Percentiles rank a stretch among this genome's conserved stretches.
Conservation (phyloP, 2,888 invertebrate species). For the Harmothoe impar region DNA sequence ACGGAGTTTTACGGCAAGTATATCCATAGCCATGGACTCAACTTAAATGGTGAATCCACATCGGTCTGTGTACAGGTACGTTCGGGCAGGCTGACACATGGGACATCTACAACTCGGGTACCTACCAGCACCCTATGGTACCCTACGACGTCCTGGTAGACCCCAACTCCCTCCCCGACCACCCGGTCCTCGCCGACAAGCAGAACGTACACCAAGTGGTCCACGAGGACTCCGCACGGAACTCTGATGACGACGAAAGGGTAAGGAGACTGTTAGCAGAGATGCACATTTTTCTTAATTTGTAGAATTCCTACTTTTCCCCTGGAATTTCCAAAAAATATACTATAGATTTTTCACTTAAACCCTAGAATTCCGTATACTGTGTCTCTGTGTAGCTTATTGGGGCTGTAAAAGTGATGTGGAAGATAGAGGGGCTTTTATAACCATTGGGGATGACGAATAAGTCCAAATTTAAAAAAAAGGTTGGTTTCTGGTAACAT, state of each 20-base stretch:
- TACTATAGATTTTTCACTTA: background rate
- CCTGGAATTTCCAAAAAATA: background rate
- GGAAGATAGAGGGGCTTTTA: no score
- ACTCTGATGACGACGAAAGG: slow-evolving; percentile 67
- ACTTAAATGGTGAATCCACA: no score
- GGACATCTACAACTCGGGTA: slow-evolving; percentile 81
- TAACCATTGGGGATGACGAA: no score
- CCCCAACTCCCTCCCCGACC: slow-evolving; percentile 81
- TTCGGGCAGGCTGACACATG: slow-evolving; percentile 83
- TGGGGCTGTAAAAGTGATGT: no score
- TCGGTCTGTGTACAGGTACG: slow-evolving; percentile 77
- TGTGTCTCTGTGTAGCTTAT: no score
- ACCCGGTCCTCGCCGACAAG: slow-evolving; percentile 77
- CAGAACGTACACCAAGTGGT: slow-evolving; percentile 76
- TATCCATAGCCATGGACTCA: no score
- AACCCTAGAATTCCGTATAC: no score
- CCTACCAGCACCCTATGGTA: slow-evolving; percentile 83
- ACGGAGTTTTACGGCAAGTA: no score
- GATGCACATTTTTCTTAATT: no score
- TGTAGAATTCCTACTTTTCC: no score
- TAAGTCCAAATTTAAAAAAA: no score
- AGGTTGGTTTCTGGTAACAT: no score
- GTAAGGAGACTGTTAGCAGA: slow-evolving; percentile 23
- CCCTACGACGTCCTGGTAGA: slow-evolving; percentile 83
- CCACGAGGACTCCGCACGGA: slow-evolving; percentile 73